A percentile compares a stretch with the other conserved stretches of the same genome.
phyloP scores from a whole-genome alignment of 2,888 invertebrate genomes.

The Leptinotarsa rubiginosa region DNA sequence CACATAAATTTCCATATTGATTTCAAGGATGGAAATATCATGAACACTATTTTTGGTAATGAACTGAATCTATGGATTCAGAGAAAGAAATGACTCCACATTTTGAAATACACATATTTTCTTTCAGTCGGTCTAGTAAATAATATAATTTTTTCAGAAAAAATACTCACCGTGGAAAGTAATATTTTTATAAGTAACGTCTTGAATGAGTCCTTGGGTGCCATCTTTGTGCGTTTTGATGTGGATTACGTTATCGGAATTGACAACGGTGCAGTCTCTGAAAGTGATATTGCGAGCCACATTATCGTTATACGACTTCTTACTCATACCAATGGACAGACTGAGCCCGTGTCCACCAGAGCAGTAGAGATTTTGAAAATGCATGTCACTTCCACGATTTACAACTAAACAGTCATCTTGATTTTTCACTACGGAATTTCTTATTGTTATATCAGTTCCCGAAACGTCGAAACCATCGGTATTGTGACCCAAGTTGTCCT shows the following conservation, averaged over 20 bases:
- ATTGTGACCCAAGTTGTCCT: constrained; percentile 40
- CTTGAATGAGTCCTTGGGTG: constrained; percentile 34
- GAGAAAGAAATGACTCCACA: no score
- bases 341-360: constrained; percentile 45
- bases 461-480: constrained; percentile 46
- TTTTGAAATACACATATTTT: no score
- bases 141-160: no score
- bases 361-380: constrained; percentile 38
- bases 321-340: constrained; percentile 42
- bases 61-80: no score
- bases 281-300: constrained; percentile 37
- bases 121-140: no score
- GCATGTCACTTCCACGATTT: constrained; percentile 38
- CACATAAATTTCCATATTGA: no score
- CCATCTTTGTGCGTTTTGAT: constrained; percentile 46
- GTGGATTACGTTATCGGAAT: constrained; percentile 44
- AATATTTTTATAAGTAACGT: constrained; percentile 41
- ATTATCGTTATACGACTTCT: constrained; percentile 36
- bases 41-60: no score
- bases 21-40: no score
- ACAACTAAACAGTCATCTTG: constrained; percentile 48
- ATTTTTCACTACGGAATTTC: constrained; percentile 37
- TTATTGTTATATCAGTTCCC: constrained; percentile 29
- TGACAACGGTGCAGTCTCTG: constrained; percentile 29
- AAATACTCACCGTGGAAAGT: constrained; percentile 32